Base-by-base conservation (phyloP, 2,797 vertebrate genomes). In the Discoglossus pictus region DNA sequence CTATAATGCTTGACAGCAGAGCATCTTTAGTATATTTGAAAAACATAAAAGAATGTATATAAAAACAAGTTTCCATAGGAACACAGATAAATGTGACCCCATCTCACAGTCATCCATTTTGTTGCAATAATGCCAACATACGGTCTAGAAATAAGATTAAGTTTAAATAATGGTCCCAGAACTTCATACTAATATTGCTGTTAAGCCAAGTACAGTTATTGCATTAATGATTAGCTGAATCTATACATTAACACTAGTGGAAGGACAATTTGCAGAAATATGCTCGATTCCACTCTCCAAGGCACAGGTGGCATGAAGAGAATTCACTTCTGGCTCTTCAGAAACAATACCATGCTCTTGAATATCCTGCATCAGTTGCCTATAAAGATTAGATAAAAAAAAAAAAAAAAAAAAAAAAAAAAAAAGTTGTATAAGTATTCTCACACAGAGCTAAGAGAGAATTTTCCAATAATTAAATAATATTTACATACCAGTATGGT, bases 1-100 rank as follows among this genome's bases (percentile, higher is more conserved):
- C 88, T 89, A 89, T 83, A 89, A 89, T 63, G 86, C 86, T 89
- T 89, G 74, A 83, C 82, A 82, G 80, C n/a, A 68, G 66, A 78
- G 75, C 74, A 53, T 76, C 79, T 81, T 82, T 76, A 85, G 75
- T 83, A 63, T 79, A 83, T 77, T 66, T 84, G 82, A 84, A 83
- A 84, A 87, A 93, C 89, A 93, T 92, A 90, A 85, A 86, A n/a
- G n/a, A n/a, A n/a, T n/a, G n/a, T n/a, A n/a, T n/a, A n/a, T n/a
- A n/a, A 89, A 88, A 91, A 89, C 89, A 87, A 85, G 89, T 96
- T 96, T 98, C 95, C 93, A 96, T 95, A 94, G 94, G 93, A 99
- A 98, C 93, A 92, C 89, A 86, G 83, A 83, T 91, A 87, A 90
- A 82, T 89, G 92, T 94, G 93, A 93, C 94, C 90, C 92, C 86